Conservation (phyloP, 1,140 invertebrate genomes). For the Trichogramma pretiosum region DNA sequence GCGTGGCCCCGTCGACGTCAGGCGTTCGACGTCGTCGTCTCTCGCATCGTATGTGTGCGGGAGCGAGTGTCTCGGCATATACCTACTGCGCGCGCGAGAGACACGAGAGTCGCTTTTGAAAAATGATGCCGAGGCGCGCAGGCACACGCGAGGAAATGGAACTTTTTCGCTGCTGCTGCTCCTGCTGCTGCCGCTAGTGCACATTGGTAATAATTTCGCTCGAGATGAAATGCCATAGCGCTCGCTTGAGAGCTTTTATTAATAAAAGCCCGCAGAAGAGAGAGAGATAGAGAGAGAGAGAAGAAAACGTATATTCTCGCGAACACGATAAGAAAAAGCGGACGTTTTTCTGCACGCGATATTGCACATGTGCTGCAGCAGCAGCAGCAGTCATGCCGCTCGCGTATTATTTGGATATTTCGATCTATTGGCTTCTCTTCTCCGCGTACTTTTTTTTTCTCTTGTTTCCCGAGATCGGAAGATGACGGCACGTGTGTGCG, state of each 20-base stretch:
- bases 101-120: constrained; percentile 28
- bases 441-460: too few relatives aligned
- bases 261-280: constrained; percentile 7
- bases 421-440: background rate
- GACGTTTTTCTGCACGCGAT: background rate
- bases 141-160: constrained; percentile 18
- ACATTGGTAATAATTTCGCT: constrained; percentile 9
- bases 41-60: constrained; percentile 16
- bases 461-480: too few relatives aligned
- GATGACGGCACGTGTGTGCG: background rate
- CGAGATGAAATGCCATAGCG: constrained; percentile 1
- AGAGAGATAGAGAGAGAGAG: too few relatives aligned
- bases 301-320: too few relatives aligned
- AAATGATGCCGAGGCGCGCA: constrained; percentile 38
- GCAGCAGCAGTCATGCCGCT: too few relatives aligned
- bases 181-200: constrained; percentile 9
- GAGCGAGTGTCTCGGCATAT: background rate
- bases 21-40: constrained; percentile 36
- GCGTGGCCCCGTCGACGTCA: constrained; percentile 24
- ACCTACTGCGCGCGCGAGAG: background rate
- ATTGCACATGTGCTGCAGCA: constrained; percentile 13
- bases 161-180: constrained; percentile 23
- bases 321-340: too few relatives aligned
- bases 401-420: constrained; percentile 6
- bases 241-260: constrained; percentile 1